Percentiles rank a stretch among this genome's conserved stretches.
These are phyloP conservation scores for Eremophila alpestris DNA, from an alignment of 2,797 vertebrate species.

Conservation along the genomic window DNA sequence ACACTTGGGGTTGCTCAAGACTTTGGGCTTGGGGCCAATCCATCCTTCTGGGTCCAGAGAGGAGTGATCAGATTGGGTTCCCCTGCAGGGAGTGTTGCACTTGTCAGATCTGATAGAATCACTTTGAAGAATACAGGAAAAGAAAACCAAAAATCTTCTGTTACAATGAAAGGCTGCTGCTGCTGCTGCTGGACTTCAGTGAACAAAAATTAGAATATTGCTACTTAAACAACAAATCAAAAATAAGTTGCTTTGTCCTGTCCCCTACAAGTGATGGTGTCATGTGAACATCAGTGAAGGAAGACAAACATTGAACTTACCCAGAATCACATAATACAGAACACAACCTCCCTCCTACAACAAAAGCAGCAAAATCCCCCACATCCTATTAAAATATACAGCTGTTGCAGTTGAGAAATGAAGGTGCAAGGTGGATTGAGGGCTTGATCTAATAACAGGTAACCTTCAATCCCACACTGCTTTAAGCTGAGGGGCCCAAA, in stretches of 20 bases:
- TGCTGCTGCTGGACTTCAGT: rapidly evolving
- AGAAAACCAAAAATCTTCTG: not conserved
- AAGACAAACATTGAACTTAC: not conserved
- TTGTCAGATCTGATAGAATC: not conserved
- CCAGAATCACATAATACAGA: not conserved
- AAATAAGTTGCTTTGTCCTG: not conserved
- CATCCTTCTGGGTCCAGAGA: not conserved
- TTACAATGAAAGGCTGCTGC: not conserved
- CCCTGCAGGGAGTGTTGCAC: not conserved
- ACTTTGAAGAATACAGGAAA: not conserved
- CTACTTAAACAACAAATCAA: not conserved
- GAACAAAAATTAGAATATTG: not conserved
- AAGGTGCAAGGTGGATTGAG: not conserved
- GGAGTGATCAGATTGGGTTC: not conserved
- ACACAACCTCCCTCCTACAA: not conserved
- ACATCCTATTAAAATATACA: not conserved
- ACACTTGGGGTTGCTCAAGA: not conserved
- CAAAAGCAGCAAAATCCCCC: not conserved
- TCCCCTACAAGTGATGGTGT: not conserved
- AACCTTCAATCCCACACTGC: not conserved
- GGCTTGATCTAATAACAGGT: not conserved
- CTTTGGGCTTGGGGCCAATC: not conserved
- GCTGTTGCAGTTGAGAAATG: not conserved
- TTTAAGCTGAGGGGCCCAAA: not conserved
- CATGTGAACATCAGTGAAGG: not conserved